Evolutionary conservation across 2,797 vertebrate species (phyloP).

Genomic region (Schizothorax lantsangensis): DNA sequence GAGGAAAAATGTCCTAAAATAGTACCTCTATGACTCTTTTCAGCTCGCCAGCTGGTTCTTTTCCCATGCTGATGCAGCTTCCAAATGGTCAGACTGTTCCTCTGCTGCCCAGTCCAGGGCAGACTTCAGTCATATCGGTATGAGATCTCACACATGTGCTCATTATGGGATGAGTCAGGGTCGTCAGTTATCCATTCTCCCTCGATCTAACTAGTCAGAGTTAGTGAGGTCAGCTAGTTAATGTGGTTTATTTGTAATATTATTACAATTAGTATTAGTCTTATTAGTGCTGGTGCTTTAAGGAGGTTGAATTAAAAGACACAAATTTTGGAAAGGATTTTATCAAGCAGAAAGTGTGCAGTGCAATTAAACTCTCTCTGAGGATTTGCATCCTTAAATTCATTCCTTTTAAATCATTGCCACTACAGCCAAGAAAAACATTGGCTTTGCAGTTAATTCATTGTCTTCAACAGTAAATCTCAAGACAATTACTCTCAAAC

Average conservation of each 20-base stretch:
- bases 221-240: background rate
- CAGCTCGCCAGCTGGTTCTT: conserved; percentile 90
- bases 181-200: background rate
- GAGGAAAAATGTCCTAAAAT: conserved; percentile 17
- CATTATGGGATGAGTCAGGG: background rate
- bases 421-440: background rate
- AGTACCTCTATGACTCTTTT: conserved; percentile 38
- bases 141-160: conserved; percentile 58
- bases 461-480: background rate
- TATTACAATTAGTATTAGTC: background rate
- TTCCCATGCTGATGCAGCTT: conserved; percentile 93
- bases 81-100: conserved; percentile 93
- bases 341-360: background rate
- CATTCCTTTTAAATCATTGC: background rate
- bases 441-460: too few relatives aligned
- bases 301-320: background rate
- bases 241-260: background rate
- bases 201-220: background rate
- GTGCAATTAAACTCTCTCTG: background rate
- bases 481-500: background rate
- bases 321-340: background rate
- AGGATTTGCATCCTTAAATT: background rate
- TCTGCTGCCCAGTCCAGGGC: conserved; percentile 89
- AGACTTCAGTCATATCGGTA: conserved; percentile 98
- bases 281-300: background rate